Evolutionary conservation across 2,113 vertebrate genomes (phyloP).

Genomic region (Elaphurus davidianus): DNA sequence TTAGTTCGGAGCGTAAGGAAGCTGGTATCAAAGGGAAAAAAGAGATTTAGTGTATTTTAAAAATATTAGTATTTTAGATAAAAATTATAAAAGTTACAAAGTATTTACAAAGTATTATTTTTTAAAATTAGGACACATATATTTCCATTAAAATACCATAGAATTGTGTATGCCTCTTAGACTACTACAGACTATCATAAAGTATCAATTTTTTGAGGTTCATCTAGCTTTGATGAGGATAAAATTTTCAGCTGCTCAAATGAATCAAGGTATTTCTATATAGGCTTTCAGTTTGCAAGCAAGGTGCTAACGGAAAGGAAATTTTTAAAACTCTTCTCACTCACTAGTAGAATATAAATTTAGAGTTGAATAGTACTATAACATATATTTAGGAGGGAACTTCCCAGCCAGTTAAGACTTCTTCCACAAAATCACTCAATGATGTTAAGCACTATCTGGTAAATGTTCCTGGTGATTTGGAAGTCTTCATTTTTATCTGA

Average conservation of each 20-base stretch:
- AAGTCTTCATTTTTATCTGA: background rate
- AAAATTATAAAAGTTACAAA: background rate
- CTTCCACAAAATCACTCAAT: background rate
- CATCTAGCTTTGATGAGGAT: background rate
- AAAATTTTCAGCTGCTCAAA: background rate
- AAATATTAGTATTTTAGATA: background rate
- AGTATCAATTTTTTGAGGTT: background rate
- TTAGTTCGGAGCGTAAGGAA: slow-evolving; percentile 95
- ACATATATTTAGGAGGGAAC: background rate
- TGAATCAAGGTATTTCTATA: background rate
- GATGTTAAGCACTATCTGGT: background rate
- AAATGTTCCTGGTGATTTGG: background rate
- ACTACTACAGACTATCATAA: background rate
- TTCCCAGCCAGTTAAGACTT: background rate
- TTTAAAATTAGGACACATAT: background rate
- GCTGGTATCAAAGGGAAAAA: slow-evolving; percentile 78
- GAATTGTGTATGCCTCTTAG: background rate
- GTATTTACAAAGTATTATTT: background rate
- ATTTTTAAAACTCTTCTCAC: background rate
- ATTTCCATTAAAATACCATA: background rate
- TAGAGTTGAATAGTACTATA: background rate
- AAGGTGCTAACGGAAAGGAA: background rate
- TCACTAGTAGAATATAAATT: background rate
- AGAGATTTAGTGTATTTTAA: background rate
- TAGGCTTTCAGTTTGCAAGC: background rate